Base-by-base conservation (phyloP, 1,140 invertebrate species). In the Drosophila kepulauana region DNA sequence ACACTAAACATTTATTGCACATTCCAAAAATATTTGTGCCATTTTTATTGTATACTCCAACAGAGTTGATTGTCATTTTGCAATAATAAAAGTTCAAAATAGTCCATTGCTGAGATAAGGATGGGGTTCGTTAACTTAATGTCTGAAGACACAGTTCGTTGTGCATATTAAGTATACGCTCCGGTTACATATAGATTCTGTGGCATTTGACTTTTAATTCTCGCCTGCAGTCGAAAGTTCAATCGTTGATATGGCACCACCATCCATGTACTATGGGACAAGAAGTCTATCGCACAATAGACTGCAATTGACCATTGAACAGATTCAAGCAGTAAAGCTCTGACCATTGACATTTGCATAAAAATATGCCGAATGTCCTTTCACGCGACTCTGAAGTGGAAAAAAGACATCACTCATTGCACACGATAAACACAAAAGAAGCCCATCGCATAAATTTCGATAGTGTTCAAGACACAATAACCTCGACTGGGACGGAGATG, bases 341-440 rank as follows among this genome's bases (percentile, higher is more conserved):
- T 52, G 54, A 38, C 28, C 48, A 61, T 54, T 73, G 48, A 10
- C 41, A 74, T 74, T 75, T 78, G 59, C 75, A 78, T 75, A 65
- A 75, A 69, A 75, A 78, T 79, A 77, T 69, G 70, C 52, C 63
- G 58, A 66, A 43, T 62, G 75, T 59, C 20, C 38, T 28, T 69
- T 66, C 43, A 7, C 51, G 16, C 15, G 48, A 48, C 41, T 15
- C 20, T 38, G 46, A 57, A 62, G 61, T 67, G 75, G 49, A 69
- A 79, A 75, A 77, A 63, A 79, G 59, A 81, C 82, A 81, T 81
- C 63, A 78, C 70, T 85, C 75, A 81, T 71, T 62, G 64, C 67
- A 28, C 46, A 48, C 56, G 59, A 74, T 78, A 78, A 80, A 77
- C 77, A 48, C 52, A 61, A 73, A 79, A 82, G 66, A 79, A 73